Evolutionary conservation across 2,113 vertebrate species (phyloP), one percentile per base, ranked within the genome.

Genomic region (Telmatochromis sp.): DNA sequence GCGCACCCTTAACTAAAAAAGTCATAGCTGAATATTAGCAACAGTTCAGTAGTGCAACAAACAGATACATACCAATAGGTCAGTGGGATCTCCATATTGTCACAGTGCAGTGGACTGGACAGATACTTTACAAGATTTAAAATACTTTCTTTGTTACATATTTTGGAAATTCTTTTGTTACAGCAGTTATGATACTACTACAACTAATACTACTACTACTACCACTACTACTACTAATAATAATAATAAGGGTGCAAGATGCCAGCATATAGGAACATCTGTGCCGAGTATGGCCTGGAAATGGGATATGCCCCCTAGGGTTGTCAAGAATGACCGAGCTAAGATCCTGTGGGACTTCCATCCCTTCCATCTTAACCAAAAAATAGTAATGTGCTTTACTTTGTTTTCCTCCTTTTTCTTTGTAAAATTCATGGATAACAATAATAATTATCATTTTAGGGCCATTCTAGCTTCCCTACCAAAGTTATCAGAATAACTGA

Each of bases 221-320:
- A 58, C 55, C 1, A 58, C 26, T 6, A 31, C 55, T 1, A 58
- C 8, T 31, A 57, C 2, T 54, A 4, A 0, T 54, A 31, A 1
- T 60, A 58, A 58, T 60, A 33, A 60, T 60, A 60, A 33, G 2
- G 28, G 14, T 33, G 15, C 28, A 60, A 33, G 57, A 19, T 19
- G 57, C 15, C 1, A 9, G 8, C 15, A 60, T 60, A 33, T 33
- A 60, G 28, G 57, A 60, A 60, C 28, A 60, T 60, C 57, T 17
- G 57, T 60, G 57, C 5, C 5, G 5, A 9, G 57, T 31, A 31
- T 31, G 57, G 57, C 57, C 15, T 60, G 15, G 57, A 60, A 60
- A 60, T 33, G 28, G 57, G 28, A 60, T 31, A 33, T 6, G 5
- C 57, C 28, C 57, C 3, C 5, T 60, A 60, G 57, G 15, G 28